Base-by-base conservation (phyloP, 2,888 invertebrate genomes). In the Heteropelma amictum region DNA sequence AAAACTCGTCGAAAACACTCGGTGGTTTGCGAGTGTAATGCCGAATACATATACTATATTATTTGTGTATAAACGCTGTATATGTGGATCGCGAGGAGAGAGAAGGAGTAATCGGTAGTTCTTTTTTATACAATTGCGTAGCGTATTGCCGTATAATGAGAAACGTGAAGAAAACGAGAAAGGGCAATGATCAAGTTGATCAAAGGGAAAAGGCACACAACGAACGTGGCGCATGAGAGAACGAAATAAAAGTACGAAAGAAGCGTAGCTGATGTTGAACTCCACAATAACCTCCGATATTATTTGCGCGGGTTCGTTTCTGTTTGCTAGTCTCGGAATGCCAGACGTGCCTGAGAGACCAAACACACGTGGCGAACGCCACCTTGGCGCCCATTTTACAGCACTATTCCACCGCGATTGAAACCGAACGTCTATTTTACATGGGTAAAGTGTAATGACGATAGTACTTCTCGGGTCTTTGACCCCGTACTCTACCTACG, bases 401-500 rank as follows among this genome's bases (percentile, higher is more conserved):
- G 58, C 67, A 64, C 70, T 65, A 69, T 63, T 72, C 91, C 91
- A 82, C 30, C 91, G 91, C 78, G 90, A 90, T 85, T 91, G 90
- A 76, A 90, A 90, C 79, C 90, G 88, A n/a, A 89, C 88, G 28
- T 47, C 5, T 47, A 47, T 21, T 21, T n/a, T 47, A 23, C 47
- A 42, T 47, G 47, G 6, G n/a, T n/a, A 47, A 19, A 23, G 23
- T 21, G 47, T 23, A 47, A 47, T 47, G 23, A 47, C 23, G n/a
- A 10, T 19, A n/a, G n/a, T n/a, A 47, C 10, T 4, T 23, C 23
- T 47, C 12, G 6, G 5, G 47, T n/a, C n/a, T n/a, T n/a, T n/a
- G n/a, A n/a, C n/a, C n/a, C n/a, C n/a, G n/a, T n/a, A n/a, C n/a
- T n/a, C n/a, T n/a, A n/a, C n/a, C n/a, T n/a, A n/a, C n/a, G n/a